Evolutionary conservation across 2,888 invertebrate species (phyloP).

Genomic region (Brachyptera risi): DNA sequence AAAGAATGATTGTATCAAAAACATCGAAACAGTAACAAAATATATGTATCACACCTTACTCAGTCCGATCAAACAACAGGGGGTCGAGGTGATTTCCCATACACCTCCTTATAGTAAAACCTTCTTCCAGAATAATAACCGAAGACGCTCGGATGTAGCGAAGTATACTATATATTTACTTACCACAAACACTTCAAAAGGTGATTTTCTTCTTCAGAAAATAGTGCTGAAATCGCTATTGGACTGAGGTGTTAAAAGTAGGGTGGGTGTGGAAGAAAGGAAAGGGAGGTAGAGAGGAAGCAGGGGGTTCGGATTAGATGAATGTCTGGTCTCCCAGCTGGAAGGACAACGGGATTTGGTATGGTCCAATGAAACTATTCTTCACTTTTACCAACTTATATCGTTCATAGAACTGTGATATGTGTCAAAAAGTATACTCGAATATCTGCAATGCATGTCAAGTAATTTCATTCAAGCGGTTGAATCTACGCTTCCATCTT

Average conservation of each 20-base stretch:
- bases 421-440: background rate
- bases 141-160: too few species aligned
- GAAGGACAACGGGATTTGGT: constrained; percentile 22
- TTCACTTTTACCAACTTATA: background rate
- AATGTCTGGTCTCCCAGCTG: constrained; percentile 17
- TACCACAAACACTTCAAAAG: background rate
- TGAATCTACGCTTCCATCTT: too few species aligned
- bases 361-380: constrained; percentile 13
- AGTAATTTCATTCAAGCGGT: too few species aligned
- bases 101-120: too few species aligned
- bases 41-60: too few species aligned
- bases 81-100: too few species aligned
- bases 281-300: background rate
- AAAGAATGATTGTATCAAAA: too few species aligned
- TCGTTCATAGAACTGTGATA: background rate
- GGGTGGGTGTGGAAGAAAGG: background rate
- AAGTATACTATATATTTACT: background rate
- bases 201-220: background rate
- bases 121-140: background rate
- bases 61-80: too few species aligned
- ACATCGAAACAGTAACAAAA: too few species aligned
- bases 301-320: constrained; percentile 9
- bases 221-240: background rate
- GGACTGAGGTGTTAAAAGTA: constrained; percentile 3
- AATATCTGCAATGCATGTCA: too few species aligned